A percentile compares a stretch with the other conserved stretches of the same genome.
Evolutionary conservation across 1,140 invertebrate genomes (phyloP).

Genomic region (Hermatobates lingyangjiaoensis): DNA sequence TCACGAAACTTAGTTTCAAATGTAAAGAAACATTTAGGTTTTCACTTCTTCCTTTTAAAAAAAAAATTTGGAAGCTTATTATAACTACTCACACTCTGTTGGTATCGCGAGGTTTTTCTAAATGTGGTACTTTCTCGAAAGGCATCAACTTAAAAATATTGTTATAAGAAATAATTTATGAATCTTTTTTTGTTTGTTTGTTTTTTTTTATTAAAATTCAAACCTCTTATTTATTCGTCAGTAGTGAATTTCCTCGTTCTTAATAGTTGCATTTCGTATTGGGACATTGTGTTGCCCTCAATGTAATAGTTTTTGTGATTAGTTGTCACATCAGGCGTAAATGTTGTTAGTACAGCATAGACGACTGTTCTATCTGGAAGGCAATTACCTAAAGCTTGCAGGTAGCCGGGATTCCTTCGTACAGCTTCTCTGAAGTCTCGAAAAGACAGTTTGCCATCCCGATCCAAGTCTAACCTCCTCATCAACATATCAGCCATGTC

Average conservation of each 20-base stretch:
- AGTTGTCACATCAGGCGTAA: conserved; percentile 1
- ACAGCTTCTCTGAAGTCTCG: conserved; percentile 1
- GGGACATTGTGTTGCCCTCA: not conserved
- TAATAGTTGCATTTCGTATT: not conserved
- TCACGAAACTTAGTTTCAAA: too few species aligned
- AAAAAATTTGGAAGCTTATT: too few species aligned
- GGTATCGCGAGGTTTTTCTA: too few species aligned
- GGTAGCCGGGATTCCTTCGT: not conserved
- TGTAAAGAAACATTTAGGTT: too few species aligned
- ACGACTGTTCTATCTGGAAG: conserved; percentile 2
- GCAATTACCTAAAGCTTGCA: conserved; percentile 3
- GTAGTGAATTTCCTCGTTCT: not conserved
- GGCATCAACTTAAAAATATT: too few species aligned
- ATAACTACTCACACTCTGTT: too few species aligned
- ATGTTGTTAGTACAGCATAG: conserved; percentile 5
- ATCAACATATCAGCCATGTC: conserved; percentile 7
- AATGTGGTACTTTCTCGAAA: too few species aligned
- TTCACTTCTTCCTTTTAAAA: too few species aligned
- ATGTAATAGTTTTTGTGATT: not conserved
- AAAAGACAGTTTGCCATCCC: conserved; percentile 7
- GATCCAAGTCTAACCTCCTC: conserved; percentile 5
- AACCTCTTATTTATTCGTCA: too few species aligned
- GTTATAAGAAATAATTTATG: too few species aligned
- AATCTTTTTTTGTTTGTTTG: too few species aligned
- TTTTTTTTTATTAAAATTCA: too few species aligned